Base-by-base conservation (phyloP, 1,140 invertebrate genomes). In the Spodoptera litura region DNA sequence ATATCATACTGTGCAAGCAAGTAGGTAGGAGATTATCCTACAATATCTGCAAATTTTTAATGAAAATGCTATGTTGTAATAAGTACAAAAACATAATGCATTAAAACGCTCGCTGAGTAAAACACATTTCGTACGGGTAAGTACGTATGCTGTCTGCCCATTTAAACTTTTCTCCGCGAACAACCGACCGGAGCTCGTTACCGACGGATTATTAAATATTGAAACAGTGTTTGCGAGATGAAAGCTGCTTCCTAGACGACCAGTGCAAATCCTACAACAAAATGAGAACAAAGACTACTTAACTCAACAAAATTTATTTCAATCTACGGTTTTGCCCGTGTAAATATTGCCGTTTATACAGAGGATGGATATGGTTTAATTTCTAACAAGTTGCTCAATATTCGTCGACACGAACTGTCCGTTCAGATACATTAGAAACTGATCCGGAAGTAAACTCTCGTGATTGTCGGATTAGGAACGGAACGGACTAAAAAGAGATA, bases 201-300 rank as follows among this genome's bases (percentile, higher is more conserved):
- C 85, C 85, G 86, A 73, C 79, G 93, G 93, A 93, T 94, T 94
- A 94, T 93, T 93, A 92, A 94, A 94, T 93, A 93, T 94, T 94
- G 89, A 93, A 92, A 88, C 92, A 91, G 85, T 86, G 86, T 91
- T 88, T 85, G 85, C 79, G 86, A 83, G 89, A 91, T 91, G 84
- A 91, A 91, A 91, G 85, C 88, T 84, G 88, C 85, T 85, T 90
- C 89, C 89, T 91, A 91, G 92, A 90, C 88, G 80, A 89, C 87
- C 82, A 66, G 79, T 79, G 79, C 78, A 89, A 92, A 91, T 88
- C 88, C 88, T 78, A 59, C 82, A 71, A 52, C 35, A 70, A 56
- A 74, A 79, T 72, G 82, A 86, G 90, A 91, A 91, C 87, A 91
- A 90, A 91, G 86, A 88, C 81, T 81, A 83, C 81, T 85, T 83